These are phyloP conservation scores for Cyclophora punctaria DNA, from an alignment of 2,888 invertebrate genomes.

Conservation along the genomic window DNA sequence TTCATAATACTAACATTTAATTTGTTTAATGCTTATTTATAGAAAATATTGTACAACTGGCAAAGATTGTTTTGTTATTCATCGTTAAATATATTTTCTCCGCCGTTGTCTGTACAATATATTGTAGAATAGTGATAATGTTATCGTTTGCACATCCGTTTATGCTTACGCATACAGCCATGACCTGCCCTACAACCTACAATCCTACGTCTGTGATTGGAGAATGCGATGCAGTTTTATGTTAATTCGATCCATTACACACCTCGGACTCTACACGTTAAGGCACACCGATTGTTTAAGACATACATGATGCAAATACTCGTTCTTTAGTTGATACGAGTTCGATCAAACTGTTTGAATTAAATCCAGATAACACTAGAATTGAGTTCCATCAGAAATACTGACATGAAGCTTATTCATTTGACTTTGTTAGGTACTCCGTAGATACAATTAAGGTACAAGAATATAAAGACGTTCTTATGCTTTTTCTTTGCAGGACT, in stretches of 20 bases:
- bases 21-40: no score
- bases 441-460: no score
- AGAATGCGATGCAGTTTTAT: slow-evolving; percentile 45
- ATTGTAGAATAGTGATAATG: slow-evolving; percentile 48
- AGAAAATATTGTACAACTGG: no score
- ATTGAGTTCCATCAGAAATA: no score
- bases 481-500: no score
- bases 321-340: slow-evolving; percentile 1
- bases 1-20: no score
- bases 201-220: slow-evolving; percentile 48
- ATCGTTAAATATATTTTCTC: slow-evolving; percentile 1
- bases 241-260: slow-evolving; percentile 28
- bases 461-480: no score
- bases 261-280: slow-evolving; percentile 11
- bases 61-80: slow-evolving; percentile 1
- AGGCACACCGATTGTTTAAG: slow-evolving; percentile 4
- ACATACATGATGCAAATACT: slow-evolving; percentile 4
- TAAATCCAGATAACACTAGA: not conserved
- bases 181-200: slow-evolving; percentile 72
- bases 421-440: no score
- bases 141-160: slow-evolving; percentile 66
- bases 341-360: not conserved
- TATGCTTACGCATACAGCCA: slow-evolving; percentile 63
- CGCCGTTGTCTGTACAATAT: slow-evolving; percentile 18
- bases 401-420: no score